A percentile compares a stretch with the other conserved stretches of the same genome.
These are phyloP conservation scores for Himantopus leucocephalus DNA, from an alignment of 2,113 vertebrate genomes.

Conservation along the genomic window DNA sequence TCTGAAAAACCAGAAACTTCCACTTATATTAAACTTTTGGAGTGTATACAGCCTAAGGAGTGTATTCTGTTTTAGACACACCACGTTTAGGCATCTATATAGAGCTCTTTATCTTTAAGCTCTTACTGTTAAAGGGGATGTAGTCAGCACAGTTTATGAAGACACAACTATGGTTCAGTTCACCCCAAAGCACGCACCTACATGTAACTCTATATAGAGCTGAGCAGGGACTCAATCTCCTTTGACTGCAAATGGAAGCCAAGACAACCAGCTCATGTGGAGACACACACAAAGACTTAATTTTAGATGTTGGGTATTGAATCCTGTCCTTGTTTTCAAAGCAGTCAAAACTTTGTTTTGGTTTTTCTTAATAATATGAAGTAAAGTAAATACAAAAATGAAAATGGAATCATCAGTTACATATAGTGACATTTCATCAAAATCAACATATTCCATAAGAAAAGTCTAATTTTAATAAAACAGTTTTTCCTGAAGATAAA, in stretches of 20 bases:
- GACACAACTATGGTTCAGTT: not conserved
- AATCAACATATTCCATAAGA: not conserved
- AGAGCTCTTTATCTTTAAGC: not conserved
- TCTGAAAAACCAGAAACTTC: accelerated
- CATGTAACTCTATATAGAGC: not conserved
- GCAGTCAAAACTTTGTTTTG: not conserved
- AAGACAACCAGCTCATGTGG: not conserved
- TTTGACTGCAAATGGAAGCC: not conserved
- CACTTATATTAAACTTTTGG: not conserved
- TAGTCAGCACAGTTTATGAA: not conserved
- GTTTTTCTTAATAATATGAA: not conserved
- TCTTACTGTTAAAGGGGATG: not conserved
- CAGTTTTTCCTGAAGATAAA: not conserved
- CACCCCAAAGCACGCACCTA: not conserved
- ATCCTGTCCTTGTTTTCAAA: not conserved
- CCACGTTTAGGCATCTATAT: not conserved
- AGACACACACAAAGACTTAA: not conserved
- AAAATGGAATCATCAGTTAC: not conserved
- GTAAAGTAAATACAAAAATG: not conserved
- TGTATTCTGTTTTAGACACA: not conserved
- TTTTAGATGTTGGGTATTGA: not conserved
- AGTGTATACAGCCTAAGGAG: not conserved
- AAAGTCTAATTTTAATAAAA: not conserved
- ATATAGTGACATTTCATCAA: not conserved
- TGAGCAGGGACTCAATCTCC: not conserved